These are phyloP conservation scores for fruit fly (Drosophila melanogaster) DNA, from an alignment of 1,140 invertebrate genomes.

Conservation along the genomic window DNA sequence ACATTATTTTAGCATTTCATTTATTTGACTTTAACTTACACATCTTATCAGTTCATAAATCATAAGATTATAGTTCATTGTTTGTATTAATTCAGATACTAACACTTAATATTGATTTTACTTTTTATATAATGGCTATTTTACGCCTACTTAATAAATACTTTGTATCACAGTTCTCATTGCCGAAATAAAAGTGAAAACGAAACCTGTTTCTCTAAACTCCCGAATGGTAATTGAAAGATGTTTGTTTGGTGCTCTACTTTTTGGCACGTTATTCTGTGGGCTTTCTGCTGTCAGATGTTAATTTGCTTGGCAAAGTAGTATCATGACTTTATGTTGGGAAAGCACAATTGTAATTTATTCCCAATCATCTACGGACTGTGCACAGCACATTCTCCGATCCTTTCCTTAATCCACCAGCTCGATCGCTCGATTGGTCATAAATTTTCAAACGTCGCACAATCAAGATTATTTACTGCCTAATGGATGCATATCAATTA, in stretches of 20 bases:
- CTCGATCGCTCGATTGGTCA: background rate
- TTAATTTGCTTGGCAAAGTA: background rate
- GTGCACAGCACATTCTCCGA: background rate
- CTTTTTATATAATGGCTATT: background rate
- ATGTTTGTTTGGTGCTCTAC: constrained; percentile 5
- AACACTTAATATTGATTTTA: background rate
- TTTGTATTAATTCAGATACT: background rate
- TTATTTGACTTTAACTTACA: too few species aligned
- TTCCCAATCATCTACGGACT: too few species aligned
- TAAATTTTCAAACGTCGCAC: constrained; percentile 20
- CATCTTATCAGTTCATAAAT: too few species aligned
- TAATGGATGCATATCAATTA: constrained; percentile 53
- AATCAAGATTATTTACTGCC: constrained; percentile 39
- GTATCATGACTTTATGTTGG: too few species aligned
- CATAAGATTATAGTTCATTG: too few species aligned
- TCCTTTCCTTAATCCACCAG: background rate
- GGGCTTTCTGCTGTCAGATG: background rate
- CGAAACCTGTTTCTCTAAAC: background rate
- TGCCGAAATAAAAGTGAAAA: constrained; percentile 8
- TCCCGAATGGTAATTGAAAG: background rate
- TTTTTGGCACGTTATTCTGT: background rate
- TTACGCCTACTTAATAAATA: background rate
- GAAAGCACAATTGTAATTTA: too few species aligned
- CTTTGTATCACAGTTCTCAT: background rate
- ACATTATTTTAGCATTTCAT: too few species aligned